Evolutionary conservation across 2,888 invertebrate species (phyloP).

Genomic region (Cremastinae sp.): DNA sequence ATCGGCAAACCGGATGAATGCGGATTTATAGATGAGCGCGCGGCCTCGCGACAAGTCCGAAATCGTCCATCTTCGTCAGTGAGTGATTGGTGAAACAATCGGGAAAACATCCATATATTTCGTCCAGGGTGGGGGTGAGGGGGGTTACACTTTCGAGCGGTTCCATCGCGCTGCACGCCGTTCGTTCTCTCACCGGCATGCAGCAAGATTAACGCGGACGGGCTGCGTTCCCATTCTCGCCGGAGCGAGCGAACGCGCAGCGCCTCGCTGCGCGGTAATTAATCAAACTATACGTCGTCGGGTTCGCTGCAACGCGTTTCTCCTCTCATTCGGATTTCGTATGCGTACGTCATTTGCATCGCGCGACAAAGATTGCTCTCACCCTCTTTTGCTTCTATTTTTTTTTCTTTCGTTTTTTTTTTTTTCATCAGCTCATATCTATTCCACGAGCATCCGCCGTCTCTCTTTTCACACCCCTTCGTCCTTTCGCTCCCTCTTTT

Average conservation of each 20-base stretch:
- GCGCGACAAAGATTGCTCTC: conserved; percentile 55
- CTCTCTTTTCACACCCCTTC: not conserved
- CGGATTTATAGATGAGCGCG: too few species aligned
- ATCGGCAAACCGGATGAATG: too few species aligned
- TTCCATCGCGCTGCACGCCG: not conserved
- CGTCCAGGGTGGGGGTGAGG: too few species aligned
- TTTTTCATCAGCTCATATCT: too few species aligned
- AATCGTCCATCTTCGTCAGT: conserved; percentile 57
- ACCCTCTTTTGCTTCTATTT: conserved; percentile 46
- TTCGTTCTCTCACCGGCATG: conserved; percentile 20
- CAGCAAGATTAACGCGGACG: conserved; percentile 51
- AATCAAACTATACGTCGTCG: conserved; percentile 58
- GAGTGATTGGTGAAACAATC: conserved; percentile 58
- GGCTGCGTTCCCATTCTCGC: conserved; percentile 47
- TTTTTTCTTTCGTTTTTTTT: not conserved
- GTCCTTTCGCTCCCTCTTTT: not conserved
- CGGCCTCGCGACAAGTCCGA: conserved; percentile 31
- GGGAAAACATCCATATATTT: conserved; percentile 59
- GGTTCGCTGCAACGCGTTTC: conserved; percentile 27
- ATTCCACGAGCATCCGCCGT: too few species aligned
- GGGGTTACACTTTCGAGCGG: conserved; percentile 44
- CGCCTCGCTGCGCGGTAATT: conserved; percentile 44
- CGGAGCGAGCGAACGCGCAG: too few species aligned
- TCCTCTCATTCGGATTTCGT: conserved; percentile 52
- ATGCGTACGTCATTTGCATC: conserved; percentile 57